Evolutionary conservation across 2,797 vertebrate species (phyloP).

Genomic region (Microctenopoma steveboyesi): DNA sequence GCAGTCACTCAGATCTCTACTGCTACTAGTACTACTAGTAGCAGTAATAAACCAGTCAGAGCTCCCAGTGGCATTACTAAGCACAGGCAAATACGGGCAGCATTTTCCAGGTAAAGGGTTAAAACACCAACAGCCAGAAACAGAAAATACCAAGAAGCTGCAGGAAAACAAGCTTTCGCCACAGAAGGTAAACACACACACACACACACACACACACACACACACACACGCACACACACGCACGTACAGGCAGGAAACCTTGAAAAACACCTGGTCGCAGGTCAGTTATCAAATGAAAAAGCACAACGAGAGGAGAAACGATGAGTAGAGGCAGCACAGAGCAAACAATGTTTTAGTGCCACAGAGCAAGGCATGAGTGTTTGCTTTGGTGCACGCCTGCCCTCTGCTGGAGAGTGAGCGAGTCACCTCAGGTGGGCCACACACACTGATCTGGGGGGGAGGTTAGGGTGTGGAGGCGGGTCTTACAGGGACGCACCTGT

Average conservation of each 20-base stretch:
- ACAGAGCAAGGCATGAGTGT: conserved; percentile 72
- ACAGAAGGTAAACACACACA: conserved; percentile 47
- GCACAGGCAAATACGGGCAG: conserved; percentile 29
- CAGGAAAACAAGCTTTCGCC: conserved; percentile 67
- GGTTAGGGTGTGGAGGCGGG: conserved; percentile 72
- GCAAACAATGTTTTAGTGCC: conserved; percentile 76
- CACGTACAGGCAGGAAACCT: conserved; percentile 43
- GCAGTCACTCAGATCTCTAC: background rate
- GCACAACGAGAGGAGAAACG: conserved; percentile 69
- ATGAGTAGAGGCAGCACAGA: conserved; percentile 72
- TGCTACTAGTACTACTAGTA: no score
- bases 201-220: conserved; percentile 40
- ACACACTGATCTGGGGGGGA: conserved; percentile 67
- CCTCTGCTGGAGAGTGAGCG: conserved; percentile 76
- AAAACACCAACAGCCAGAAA: conserved; percentile 74
- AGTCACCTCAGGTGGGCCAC: conserved; percentile 70
- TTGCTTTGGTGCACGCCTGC: conserved; percentile 71
- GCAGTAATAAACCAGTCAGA: background rate
- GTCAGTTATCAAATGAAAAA: conserved; percentile 63
- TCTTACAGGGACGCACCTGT: conserved; percentile 90
- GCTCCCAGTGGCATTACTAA: conserved; percentile 69
- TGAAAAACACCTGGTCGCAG: conserved; percentile 48
- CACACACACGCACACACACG: background rate
- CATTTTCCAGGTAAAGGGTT: conserved; percentile 48
- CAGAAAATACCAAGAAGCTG: conserved; percentile 78